Base-by-base conservation (phyloP, 1,140 invertebrate species). In the Drosophila mayri region DNA sequence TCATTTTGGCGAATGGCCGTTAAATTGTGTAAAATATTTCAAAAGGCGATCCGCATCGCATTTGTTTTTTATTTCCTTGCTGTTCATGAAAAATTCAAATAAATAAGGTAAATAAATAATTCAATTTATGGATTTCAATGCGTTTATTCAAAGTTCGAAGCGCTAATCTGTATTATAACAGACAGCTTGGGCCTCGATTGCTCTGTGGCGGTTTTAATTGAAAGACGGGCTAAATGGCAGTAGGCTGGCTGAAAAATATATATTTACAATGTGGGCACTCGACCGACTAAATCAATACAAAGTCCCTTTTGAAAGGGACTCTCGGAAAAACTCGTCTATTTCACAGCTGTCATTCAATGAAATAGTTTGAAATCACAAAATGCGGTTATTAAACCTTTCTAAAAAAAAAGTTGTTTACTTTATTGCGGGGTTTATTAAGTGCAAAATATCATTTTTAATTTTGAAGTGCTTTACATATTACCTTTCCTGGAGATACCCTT, bases 51-150 rank as follows among this genome's bases (percentile, higher is more conserved):
- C 49, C 79, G 61, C 67, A 71, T 38, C 43, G 37, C 68, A 67
- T 62, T 63, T 62, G 12, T 58, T 55, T 49, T 60, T 63, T 81
- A 49, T 81, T 81, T 60, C 40, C 44, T 32, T 80, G 67, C 49
- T 65, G 47, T 70, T 81, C 46, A 71, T 71, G 54, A 62, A 62
- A 75, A 71, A 76, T 58, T 50, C 61, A 75, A 55, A 76, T 50
- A 83, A 83, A 83, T 74, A 60, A 52, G 41, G 81, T 72, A 76
- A 87, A 73, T 87, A 74, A 88, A 80, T 74, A 74, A 78, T 74
- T 70, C 58, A 84, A 80, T 88, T 80, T 74, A 83, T 83, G 70
- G 65, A 58, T 71, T 80, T 64, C 43, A 41, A 68, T 80, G 77
- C 63, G 38, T 60, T 76, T 70, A 79, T 78, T 78, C 64, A 62